Conservation (phyloP, 2,797 vertebrate genomes). For the Sebastes iracundus region DNA sequence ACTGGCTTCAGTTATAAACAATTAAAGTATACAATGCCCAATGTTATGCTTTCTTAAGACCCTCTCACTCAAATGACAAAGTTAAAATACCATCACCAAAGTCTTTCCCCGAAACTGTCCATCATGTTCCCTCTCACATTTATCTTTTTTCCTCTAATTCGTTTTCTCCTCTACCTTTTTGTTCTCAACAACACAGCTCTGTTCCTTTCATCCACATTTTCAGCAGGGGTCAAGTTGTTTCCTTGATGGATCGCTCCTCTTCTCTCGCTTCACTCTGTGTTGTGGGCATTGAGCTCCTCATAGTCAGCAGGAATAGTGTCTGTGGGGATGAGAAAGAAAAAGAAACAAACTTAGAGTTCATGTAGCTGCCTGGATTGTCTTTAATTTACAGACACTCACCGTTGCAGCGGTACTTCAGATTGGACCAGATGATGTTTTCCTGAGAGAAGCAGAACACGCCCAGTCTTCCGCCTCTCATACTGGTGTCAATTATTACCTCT, state of each 20-base stretch:
- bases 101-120: neutral
- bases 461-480: conserved; percentile 96
- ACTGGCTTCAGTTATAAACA: conserved; percentile 18
- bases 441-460: conserved; percentile 99
- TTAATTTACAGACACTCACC: conserved; percentile 80
- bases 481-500: conserved; percentile 92
- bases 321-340: conserved; percentile 66
- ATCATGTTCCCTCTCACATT: neutral
- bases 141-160: neutral
- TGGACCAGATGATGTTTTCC: conserved; percentile 99
- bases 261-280: conserved; percentile 42
- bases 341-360: neutral
- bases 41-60: neutral
- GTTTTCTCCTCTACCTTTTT: neutral
- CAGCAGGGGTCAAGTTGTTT: neutral
- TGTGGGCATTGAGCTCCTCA: conserved; percentile 85
- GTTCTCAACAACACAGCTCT: neutral
- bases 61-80: neutral
- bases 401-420: conserved; percentile 97
- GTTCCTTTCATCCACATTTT: neutral
- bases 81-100: neutral
- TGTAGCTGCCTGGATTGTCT: neutral
- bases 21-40: conserved; percentile 45
- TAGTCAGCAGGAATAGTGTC: conserved; percentile 96
- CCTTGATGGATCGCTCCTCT: neutral